A percentile compares a stretch with the other conserved stretches of the same genome.
These are phyloP conservation scores for Drosophila ogumai DNA, from an alignment of 1,140 invertebrate genomes.

Conservation along the genomic window DNA sequence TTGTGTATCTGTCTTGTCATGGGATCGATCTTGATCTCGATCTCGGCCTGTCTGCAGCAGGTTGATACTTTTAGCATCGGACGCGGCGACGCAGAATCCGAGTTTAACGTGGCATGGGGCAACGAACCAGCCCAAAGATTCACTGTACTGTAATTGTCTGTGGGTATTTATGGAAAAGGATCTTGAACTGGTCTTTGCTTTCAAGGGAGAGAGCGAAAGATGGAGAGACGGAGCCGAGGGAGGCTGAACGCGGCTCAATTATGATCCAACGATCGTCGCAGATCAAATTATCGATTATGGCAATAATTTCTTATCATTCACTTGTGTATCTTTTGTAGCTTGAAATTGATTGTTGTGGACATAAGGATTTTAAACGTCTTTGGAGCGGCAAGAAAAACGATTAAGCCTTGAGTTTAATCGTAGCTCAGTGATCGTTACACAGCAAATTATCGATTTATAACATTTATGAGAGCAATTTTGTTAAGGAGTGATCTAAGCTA, in stretches of 20 bases:
- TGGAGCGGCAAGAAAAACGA: neutral
- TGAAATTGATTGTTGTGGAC: conserved; percentile 3
- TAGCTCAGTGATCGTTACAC: neutral
- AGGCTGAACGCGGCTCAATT: conserved; percentile 23
- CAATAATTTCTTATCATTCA: conserved; percentile 34
- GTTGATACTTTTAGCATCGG: conserved; percentile 65
- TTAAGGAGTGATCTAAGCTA: neutral
- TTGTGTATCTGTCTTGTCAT: conserved; percentile 47
- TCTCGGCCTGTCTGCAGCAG: conserved; percentile 66
- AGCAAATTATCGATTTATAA: neutral
- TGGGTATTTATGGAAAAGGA: conserved; percentile 58
- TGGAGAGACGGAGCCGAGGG: neutral
- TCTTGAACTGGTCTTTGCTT: conserved; percentile 41
- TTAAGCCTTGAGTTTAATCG: neutral
- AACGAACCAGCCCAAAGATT: conserved; percentile 65
- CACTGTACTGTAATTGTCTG: conserved; percentile 65
- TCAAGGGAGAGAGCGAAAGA: neutral
- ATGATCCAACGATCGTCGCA: conserved; percentile 39
- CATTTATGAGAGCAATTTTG: neutral
- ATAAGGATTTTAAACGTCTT: neutral
- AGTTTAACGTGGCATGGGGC: conserved; percentile 73
- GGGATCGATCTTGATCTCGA: conserved; percentile 71
- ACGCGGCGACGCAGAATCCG: conserved; percentile 39
- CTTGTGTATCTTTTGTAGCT: conserved; percentile 11
- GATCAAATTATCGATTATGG: conserved; percentile 45